Conservation (phyloP, 2,113 vertebrate species). For the Ondatra zibethicus region DNA sequence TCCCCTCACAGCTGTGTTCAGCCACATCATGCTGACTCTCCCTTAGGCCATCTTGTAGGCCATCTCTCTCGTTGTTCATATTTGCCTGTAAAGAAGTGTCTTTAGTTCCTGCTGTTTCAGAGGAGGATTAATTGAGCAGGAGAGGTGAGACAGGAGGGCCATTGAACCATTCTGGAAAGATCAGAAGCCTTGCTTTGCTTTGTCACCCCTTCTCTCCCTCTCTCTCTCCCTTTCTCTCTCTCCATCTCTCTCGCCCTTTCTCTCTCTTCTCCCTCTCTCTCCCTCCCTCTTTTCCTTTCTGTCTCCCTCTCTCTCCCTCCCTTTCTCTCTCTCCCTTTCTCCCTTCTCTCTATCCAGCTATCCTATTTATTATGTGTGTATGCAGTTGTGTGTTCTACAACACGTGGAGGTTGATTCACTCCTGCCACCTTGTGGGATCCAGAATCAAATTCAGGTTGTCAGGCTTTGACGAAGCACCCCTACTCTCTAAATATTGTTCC, state of each 20-base stretch:
- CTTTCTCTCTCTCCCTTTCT: neutral
- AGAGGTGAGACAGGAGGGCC: neutral
- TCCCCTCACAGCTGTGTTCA: neutral
- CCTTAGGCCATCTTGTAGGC: neutral
- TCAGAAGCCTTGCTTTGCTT: neutral
- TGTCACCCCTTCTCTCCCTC: neutral
- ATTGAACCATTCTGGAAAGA: neutral
- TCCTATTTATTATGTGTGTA: neutral
- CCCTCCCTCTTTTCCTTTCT: too few species aligned
- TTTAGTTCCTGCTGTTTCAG: neutral
- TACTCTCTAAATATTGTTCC: neutral
- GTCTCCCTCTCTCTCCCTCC: rapidly evolving
- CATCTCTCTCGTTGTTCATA: neutral
- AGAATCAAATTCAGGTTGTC: neutral
- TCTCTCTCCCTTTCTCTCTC: neutral
- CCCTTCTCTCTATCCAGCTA: neutral
- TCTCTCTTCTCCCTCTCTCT: neutral
- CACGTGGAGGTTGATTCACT: neutral
- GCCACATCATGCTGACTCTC: neutral
- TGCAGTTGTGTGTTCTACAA: too few species aligned
- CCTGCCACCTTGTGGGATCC: neutral
- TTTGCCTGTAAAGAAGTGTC: neutral
- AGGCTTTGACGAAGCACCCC: neutral
- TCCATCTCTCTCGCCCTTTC: too few species aligned
- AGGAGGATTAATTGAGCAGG: neutral